Conservation (phyloP, 2,888 invertebrate species). For the Falcaria lacertinaria region DNA sequence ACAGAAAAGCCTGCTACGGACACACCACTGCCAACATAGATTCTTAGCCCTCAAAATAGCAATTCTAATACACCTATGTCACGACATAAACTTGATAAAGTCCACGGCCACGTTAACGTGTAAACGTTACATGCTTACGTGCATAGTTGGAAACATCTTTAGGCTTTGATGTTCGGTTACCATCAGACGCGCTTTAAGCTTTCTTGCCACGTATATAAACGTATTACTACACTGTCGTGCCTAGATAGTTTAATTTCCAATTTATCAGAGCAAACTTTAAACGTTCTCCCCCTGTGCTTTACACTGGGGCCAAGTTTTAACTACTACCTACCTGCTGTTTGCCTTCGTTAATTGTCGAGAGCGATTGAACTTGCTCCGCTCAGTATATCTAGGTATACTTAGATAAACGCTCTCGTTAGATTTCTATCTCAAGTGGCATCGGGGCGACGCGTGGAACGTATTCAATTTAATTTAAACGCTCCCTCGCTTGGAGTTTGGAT, state of each 20-base stretch:
- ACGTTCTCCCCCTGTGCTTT: background rate
- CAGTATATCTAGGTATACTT: slow-evolving; percentile 2
- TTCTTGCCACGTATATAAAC: no score
- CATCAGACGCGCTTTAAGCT: no score
- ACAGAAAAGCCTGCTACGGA: no score
- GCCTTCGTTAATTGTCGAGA: slow-evolving; percentile 51
- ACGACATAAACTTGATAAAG: no score
- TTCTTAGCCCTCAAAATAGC: no score
- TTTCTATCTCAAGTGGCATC: background rate
- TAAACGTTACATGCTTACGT: no score
- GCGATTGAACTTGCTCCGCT: slow-evolving; percentile 20
- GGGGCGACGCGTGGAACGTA: background rate
- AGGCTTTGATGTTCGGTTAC: no score
- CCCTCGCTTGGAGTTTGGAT: background rate
- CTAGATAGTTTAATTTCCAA: background rate
- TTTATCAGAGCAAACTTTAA: background rate
- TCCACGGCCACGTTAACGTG: no score
- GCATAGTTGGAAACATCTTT: no score
- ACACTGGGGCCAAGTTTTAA: slow-evolving; percentile 31
- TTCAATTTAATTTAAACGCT: background rate
- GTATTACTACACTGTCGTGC: background rate
- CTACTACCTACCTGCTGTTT: slow-evolving; percentile 47
- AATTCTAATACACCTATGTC: no score
- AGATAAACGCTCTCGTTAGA: slow-evolving; percentile 1
- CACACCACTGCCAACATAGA: no score